Evolutionary conservation across 2,888 invertebrate species (phyloP).

Genomic region (Lycia hirtaria): DNA sequence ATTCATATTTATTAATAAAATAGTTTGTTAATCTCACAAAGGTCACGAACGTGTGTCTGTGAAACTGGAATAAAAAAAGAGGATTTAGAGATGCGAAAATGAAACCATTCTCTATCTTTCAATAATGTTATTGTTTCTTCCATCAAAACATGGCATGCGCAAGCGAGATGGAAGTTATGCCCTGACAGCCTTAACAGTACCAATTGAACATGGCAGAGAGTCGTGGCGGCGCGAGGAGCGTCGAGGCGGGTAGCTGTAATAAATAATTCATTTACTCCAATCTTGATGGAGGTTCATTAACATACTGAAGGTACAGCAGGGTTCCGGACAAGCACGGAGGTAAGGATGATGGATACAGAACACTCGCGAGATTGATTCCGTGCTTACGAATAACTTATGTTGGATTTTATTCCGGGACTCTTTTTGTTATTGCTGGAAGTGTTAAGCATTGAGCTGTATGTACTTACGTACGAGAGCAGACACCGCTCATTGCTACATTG

Average conservation of each 20-base stretch:
- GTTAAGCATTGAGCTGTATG: background rate
- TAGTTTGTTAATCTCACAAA: no score
- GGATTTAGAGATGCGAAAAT: no score
- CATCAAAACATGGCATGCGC: no score
- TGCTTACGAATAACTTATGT: background rate
- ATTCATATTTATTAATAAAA: no score
- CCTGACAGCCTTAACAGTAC: background rate
- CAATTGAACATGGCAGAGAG: conserved; percentile 15
- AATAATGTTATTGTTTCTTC: no score
- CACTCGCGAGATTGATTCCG: conserved; percentile 4
- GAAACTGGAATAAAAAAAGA: no score
- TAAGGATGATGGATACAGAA: conserved; percentile 11
- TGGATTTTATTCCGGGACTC: background rate
- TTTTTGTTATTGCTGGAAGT: background rate
- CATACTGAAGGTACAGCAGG: conserved; percentile 13
- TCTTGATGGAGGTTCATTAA: conserved; percentile 26
- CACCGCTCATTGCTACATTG: no score
- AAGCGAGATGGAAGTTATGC: background rate
- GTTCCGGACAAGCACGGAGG: conserved; percentile 7
- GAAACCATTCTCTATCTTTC: no score
- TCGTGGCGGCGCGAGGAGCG: no score
- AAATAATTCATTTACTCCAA: conserved; percentile 40
- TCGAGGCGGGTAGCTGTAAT: conserved; percentile 27
- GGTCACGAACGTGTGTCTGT: no score
- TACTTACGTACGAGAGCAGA: no score